These are phyloP conservation scores for Calephelis virginiensis DNA, from an alignment of 1,140 invertebrate genomes.

Conservation along the genomic window DNA sequence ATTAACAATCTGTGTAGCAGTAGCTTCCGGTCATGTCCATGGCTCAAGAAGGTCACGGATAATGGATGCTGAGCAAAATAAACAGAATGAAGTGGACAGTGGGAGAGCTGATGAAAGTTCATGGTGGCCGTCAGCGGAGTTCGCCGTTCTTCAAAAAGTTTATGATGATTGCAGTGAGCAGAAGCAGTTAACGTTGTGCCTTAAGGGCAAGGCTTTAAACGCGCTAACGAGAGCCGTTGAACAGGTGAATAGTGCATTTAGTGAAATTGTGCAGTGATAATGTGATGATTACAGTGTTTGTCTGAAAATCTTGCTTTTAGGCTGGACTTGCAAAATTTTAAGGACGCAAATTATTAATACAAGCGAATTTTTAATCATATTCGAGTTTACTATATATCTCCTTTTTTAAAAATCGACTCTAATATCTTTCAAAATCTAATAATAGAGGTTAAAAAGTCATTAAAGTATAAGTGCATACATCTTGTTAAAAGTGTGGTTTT, in stretches of 20 bases:
- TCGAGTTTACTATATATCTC: no score
- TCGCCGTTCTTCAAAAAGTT: constrained; percentile 77
- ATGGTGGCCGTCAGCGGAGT: constrained; percentile 76
- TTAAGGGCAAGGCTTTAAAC: constrained; percentile 79
- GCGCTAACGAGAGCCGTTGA: constrained; percentile 78
- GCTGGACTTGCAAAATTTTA: constrained; percentile 15
- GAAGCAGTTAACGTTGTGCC: constrained; percentile 78
- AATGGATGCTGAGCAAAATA: constrained; percentile 61
- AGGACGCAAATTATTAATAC: constrained; percentile 16
- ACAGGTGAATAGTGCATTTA: constrained; percentile 60
- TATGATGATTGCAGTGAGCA: constrained; percentile 81
- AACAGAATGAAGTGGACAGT: constrained; percentile 71
- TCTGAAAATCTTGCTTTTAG: no score
- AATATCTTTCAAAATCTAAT: no score
- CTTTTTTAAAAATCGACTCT: no score
- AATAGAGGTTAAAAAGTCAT: no score
- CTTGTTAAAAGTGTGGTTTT: no score
- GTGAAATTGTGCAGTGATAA: constrained; percentile 31
- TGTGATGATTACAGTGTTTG: constrained; percentile 34
- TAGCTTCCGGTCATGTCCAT: constrained; percentile 61
- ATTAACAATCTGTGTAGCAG: constrained; percentile 59
- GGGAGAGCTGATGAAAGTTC: constrained; percentile 71
- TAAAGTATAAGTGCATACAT: no score
- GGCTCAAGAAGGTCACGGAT: constrained; percentile 64
- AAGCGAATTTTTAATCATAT: no score